Conservation (phyloP, 2,113 vertebrate genomes). For the Prionailurus viverrinus region DNA sequence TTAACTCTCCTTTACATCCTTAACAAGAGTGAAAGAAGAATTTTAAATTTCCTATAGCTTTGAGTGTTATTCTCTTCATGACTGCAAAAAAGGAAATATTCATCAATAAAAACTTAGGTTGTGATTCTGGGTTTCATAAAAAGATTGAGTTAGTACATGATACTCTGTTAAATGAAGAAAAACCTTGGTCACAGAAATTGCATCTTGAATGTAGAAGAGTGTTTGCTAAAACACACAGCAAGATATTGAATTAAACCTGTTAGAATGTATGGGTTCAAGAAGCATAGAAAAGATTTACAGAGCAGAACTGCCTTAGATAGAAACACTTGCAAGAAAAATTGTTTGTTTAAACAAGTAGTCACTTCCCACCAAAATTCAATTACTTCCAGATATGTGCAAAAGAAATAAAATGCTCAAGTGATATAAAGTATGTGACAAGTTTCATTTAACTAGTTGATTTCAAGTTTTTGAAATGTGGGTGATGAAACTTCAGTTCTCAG, state of each 20-base stretch:
- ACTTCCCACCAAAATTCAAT: constrained; percentile 73
- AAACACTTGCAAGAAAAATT: constrained; percentile 68
- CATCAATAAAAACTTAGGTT: neutral
- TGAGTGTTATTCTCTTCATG: constrained; percentile 18
- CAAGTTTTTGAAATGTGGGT: constrained; percentile 64
- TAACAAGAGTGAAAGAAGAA: constrained; percentile 31
- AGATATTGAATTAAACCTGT: constrained; percentile 69
- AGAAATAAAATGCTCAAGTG: constrained; percentile 73
- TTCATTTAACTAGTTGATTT: constrained; percentile 74
- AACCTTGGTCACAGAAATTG: constrained; percentile 59
- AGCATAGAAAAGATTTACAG: constrained; percentile 69
- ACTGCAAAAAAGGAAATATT: constrained; percentile 60
- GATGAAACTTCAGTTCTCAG: constrained; percentile 69
- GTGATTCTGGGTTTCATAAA: constrained; percentile 40
- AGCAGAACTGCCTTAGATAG: constrained; percentile 56
- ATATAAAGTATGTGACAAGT: constrained; percentile 72
- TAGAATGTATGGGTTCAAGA: constrained; percentile 46
- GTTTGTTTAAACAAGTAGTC: constrained; percentile 78
- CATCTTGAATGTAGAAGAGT: constrained; percentile 44
- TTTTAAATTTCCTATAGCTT: constrained; percentile 39
- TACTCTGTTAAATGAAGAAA: constrained; percentile 66
- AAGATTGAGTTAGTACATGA: constrained; percentile 38
- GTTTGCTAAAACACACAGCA: constrained; percentile 36
- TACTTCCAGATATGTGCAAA: constrained; percentile 62
- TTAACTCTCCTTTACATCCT: constrained; percentile 4